These are phyloP conservation scores for Campoplex capitator DNA, from an alignment of 2,888 invertebrate genomes.

Conservation along the genomic window DNA sequence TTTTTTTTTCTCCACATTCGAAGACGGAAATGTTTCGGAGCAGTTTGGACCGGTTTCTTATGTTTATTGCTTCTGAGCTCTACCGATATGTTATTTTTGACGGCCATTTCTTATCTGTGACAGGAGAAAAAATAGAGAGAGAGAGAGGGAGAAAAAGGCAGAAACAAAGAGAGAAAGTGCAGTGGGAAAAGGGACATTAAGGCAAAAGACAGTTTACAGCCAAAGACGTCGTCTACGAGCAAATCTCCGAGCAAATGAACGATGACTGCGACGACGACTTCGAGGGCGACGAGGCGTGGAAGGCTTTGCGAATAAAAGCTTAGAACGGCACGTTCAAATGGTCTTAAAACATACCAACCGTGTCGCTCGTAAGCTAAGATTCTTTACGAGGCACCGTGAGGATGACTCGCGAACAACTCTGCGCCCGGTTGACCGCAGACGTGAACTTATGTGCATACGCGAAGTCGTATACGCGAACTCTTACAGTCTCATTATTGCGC, in stretches of 20 bases:
- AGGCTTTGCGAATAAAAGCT: slow-evolving; percentile 66
- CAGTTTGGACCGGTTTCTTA: slow-evolving; percentile 1
- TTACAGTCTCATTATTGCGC: slow-evolving; percentile 54
- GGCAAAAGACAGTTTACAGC: slow-evolving; percentile 52
- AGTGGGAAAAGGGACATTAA: slow-evolving; percentile 22
- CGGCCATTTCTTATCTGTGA: slow-evolving; percentile 37
- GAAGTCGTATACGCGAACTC: slow-evolving; percentile 51
- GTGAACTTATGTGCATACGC: slow-evolving; percentile 70
- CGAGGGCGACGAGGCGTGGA: slow-evolving; percentile 47
- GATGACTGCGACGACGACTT: slow-evolving; percentile 55
- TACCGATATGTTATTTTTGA: slow-evolving; percentile 1
- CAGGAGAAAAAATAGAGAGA: slow-evolving; percentile 10
- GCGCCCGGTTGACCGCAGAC: slow-evolving; percentile 81
- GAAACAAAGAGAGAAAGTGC: slow-evolving; percentile 46
- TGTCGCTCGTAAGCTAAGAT: slow-evolving; percentile 83
- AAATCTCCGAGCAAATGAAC: slow-evolving; percentile 52
- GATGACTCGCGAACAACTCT: slow-evolving; percentile 79
- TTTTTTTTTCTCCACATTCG: background rate
- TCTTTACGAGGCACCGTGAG: slow-evolving; percentile 82
- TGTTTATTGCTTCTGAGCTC: slow-evolving; percentile 21
- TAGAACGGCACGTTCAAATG: slow-evolving; percentile 61
- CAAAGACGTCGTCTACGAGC: slow-evolving; percentile 44
- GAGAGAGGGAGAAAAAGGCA: background rate
- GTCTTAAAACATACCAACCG: slow-evolving; percentile 60
- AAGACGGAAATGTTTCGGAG: background rate